Conservation (phyloP, 2,888 invertebrate species). For the Conus canariensis region DNA sequence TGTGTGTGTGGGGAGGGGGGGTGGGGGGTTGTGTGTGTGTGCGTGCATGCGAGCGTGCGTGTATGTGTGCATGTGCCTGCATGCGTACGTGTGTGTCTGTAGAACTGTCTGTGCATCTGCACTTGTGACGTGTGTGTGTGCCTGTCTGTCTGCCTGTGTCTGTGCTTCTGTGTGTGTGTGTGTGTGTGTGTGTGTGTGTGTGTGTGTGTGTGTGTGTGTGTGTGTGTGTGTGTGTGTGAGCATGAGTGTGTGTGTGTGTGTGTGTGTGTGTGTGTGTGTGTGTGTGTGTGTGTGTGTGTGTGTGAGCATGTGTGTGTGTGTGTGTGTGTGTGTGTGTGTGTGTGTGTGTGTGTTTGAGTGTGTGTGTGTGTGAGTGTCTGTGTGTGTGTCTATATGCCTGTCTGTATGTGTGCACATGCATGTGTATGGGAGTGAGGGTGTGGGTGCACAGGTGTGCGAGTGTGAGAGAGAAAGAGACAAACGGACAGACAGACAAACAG, state of each 20-base stretch:
- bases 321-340: not conserved
- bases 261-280: conserved; percentile 18
- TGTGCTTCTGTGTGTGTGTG: no score
- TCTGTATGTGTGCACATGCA: conserved; percentile 32
- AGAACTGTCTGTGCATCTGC: not conserved
- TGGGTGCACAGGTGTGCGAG: conserved; percentile 28
- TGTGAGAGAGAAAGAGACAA: not conserved
- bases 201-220: no score
- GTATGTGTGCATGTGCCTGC: no score
- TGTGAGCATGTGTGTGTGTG: not conserved
- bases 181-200: not conserved
- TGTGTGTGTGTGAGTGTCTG: no score
- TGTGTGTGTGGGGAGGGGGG: not conserved
- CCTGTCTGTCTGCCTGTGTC: no score
- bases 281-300: not conserved
- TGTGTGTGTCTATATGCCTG: not conserved
- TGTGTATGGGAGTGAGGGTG: conserved; percentile 29
- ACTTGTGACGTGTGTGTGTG: not conserved
- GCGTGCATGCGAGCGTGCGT: not conserved
- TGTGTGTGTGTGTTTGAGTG: no score
- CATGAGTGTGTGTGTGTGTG: not conserved
- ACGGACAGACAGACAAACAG: no score
- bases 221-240: not conserved
- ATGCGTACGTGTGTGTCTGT: no score
- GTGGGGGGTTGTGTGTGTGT: not conserved